Percentiles rank a stretch among this genome's conserved stretches.
Evolutionary conservation across 2,797 vertebrate genomes (phyloP).

Genomic region (Sebastes iracundus): DNA sequence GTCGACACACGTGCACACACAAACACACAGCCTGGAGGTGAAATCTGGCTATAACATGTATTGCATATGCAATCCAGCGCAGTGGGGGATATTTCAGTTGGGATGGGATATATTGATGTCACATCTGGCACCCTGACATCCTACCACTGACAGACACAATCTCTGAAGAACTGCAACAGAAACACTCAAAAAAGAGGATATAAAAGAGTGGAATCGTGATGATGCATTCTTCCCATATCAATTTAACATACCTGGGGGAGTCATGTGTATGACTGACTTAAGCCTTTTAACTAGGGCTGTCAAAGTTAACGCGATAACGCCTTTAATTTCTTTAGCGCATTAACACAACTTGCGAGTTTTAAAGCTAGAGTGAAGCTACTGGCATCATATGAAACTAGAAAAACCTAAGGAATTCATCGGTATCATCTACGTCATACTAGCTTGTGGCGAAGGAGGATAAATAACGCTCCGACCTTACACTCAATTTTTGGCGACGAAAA

Average conservation of each 20-base stretch:
- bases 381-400: too few species aligned
- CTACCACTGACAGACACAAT: conserved; percentile 5
- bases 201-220: not conserved
- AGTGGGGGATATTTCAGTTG: conserved; percentile 8
- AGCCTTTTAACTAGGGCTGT: not conserved
- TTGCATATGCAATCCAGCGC: conserved; percentile 32
- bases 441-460: too few species aligned
- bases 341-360: too few species aligned
- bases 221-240: not conserved
- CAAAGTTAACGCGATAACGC: too few species aligned
- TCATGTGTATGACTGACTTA: not conserved
- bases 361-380: too few species aligned
- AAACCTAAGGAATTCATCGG: too few species aligned
- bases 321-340: too few species aligned
- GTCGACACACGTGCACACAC: conserved; percentile 39
- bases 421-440: too few species aligned
- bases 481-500: too few species aligned
- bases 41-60: conserved; percentile 61
- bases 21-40: conserved; percentile 49
- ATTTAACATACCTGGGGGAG: not conserved
- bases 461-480: too few species aligned
- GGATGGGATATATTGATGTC: conserved; percentile 28
- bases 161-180: not conserved
- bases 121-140: conserved; percentile 43
- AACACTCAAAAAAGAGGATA: not conserved